Percentiles rank a stretch among this genome's conserved stretches.
Conservation (phyloP, 2,888 invertebrate species). For the Polymixis flavicincta region DNA sequence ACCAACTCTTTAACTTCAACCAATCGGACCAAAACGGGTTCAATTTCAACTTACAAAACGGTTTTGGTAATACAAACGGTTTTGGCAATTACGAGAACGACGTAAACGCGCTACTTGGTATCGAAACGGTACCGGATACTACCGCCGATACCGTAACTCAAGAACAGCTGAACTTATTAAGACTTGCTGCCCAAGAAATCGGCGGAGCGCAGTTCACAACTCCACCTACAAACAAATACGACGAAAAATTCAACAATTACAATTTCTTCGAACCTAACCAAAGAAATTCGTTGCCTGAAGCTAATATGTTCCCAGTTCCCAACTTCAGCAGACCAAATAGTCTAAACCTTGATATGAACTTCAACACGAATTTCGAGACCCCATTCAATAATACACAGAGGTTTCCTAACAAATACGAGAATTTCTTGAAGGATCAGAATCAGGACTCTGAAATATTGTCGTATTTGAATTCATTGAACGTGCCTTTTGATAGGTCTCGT, state of each 20-base stretch:
- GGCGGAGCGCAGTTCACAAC: slow-evolving; percentile 87
- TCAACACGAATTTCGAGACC: slow-evolving; percentile 78
- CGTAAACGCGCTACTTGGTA: slow-evolving; percentile 76
- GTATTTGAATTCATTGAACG: slow-evolving; percentile 83
- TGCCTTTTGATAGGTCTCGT: slow-evolving; percentile 77
- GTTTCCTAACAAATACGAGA: slow-evolving; percentile 78
- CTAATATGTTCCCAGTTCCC: slow-evolving; percentile 79
- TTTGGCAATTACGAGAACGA: slow-evolving; percentile 85
- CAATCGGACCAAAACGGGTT: slow-evolving; percentile 82
- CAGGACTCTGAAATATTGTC: slow-evolving; percentile 82
- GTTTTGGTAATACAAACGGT: slow-evolving; percentile 79
- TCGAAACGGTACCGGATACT: slow-evolving; percentile 80
- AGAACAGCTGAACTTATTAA: slow-evolving; percentile 86
- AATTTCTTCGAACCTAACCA: slow-evolving; percentile 87
- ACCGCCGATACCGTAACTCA: slow-evolving; percentile 80
- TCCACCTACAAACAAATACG: slow-evolving; percentile 77
- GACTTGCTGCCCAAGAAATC: slow-evolving; percentile 89
- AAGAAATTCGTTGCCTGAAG: slow-evolving; percentile 86
- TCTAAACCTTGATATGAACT: slow-evolving; percentile 84
- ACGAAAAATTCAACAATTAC: slow-evolving; percentile 81
- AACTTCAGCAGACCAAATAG: slow-evolving; percentile 84
- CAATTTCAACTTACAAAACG: slow-evolving; percentile 82
- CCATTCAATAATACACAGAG: slow-evolving; percentile 76
- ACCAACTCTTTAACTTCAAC: slow-evolving; percentile 77
- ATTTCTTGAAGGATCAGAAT: slow-evolving; percentile 76